Percentiles rank a stretch among this genome's conserved stretches.
phyloP scores from a whole-genome alignment of 2,797 vertebrate species.

The Hippocampus kuda region DNA sequence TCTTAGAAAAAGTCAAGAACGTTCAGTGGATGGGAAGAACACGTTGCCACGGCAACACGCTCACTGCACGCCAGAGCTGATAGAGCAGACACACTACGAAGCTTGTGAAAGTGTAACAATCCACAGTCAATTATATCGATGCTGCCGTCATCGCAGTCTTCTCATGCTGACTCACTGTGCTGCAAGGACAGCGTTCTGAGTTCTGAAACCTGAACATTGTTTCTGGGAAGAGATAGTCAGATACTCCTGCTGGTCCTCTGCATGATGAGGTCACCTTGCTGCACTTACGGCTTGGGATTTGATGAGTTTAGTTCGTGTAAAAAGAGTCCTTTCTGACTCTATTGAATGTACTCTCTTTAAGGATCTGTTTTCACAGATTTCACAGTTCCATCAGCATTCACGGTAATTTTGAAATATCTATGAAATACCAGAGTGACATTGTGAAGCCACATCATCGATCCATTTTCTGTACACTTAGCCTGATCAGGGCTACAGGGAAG shows the following conservation, averaged over 20 bases:
- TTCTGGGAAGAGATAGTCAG: background rate
- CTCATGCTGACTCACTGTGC: constrained; percentile 51
- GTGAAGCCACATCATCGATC: background rate
- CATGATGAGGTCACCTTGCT: constrained; percentile 5
- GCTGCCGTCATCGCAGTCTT: background rate
- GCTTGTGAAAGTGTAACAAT: background rate
- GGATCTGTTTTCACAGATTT: background rate
- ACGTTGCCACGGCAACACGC: background rate
- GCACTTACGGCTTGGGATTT: constrained; percentile 1
- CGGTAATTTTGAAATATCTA: background rate
- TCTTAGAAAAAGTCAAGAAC: background rate
- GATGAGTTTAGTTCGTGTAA: background rate
- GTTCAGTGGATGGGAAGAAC: background rate
- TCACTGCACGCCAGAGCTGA: background rate
- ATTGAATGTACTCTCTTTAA: background rate
- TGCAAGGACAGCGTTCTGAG: constrained; percentile 26
- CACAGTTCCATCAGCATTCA: background rate
- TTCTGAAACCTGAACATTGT: background rate
- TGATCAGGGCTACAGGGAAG: background rate
- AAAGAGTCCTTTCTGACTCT: background rate
- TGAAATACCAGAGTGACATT: background rate
- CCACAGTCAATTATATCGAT: background rate
- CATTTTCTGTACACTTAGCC: background rate
- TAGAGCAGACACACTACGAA: background rate
- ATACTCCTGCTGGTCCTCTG: background rate